Evolutionary conservation across 2,888 invertebrate species (phyloP).

Genomic region (Perdita meconis): DNA sequence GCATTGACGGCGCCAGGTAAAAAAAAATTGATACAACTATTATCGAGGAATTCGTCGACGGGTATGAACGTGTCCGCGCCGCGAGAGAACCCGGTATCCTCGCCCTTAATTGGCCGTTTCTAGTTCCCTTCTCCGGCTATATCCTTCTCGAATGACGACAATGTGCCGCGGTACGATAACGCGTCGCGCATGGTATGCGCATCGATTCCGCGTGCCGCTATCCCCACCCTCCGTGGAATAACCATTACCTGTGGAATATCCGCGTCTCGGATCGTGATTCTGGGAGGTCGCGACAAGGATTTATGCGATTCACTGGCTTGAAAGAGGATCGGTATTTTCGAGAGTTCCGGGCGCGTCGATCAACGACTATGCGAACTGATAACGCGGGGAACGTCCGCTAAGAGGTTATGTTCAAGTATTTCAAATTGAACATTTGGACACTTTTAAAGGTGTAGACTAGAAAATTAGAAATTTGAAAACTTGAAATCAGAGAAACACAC

Average conservation of each 20-base stretch:
- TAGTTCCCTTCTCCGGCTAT: slow-evolving; percentile 52
- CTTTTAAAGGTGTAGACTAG: too few species aligned
- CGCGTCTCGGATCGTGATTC: slow-evolving; percentile 30
- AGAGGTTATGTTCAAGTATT: too few species aligned
- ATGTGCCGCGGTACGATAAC: slow-evolving; percentile 53
- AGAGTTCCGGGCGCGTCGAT: too few species aligned
- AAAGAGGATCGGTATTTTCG: neutral
- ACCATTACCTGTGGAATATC: slow-evolving; percentile 53
- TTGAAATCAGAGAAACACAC: too few species aligned
- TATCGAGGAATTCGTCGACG: slow-evolving; percentile 41
- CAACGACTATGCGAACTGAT: too few species aligned
- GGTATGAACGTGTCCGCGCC: slow-evolving; percentile 20
- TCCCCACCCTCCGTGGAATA: slow-evolving; percentile 53
- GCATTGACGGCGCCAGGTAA: slow-evolving; percentile 8
- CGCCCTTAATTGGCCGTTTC: slow-evolving; percentile 64
- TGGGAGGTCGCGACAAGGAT: slow-evolving; percentile 9
- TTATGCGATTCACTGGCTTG: neutral
- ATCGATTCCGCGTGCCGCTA: slow-evolving; percentile 52
- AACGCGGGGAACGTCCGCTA: too few species aligned
- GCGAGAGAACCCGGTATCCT: slow-evolving; percentile 50
- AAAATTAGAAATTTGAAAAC: too few species aligned
- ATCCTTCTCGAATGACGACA: slow-evolving; percentile 59
- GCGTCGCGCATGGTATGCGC: slow-evolving; percentile 50
- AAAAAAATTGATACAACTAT: slow-evolving; percentile 16
- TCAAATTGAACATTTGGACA: too few species aligned